Percentiles rank a stretch among this genome's conserved stretches.
Evolutionary conservation across 2,888 invertebrate species (phyloP).

Genomic region (Drosophila trichaetosa): DNA sequence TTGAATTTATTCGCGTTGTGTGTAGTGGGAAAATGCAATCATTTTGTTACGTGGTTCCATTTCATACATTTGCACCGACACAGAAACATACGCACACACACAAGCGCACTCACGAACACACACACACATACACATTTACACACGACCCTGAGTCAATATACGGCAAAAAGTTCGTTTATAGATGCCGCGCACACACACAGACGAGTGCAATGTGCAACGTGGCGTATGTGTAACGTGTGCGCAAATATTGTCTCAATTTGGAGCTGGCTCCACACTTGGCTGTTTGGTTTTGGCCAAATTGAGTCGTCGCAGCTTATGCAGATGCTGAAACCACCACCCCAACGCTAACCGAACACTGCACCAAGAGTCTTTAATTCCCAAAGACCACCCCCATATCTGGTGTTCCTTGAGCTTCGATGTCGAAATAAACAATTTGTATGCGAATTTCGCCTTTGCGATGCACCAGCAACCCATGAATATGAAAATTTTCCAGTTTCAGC

Average conservation of each 20-base stretch:
- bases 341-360: constrained; percentile 7
- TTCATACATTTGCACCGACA: constrained; percentile 29
- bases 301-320: constrained; percentile 57
- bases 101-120: neutral
- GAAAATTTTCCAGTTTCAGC: constrained; percentile 62
- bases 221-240: constrained; percentile 75
- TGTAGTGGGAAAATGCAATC: constrained; percentile 72
- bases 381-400: neutral
- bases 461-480: constrained; percentile 65
- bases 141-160: constrained; percentile 59
- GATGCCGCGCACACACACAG: constrained; percentile 29
- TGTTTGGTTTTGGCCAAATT: constrained; percentile 57
- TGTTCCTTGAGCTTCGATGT: constrained; percentile 51
- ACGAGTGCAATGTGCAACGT: constrained; percentile 52
- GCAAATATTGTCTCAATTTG: constrained; percentile 78
- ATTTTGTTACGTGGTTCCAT: constrained; percentile 75
- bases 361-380: neutral
- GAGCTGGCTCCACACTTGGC: constrained; percentile 62
- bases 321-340: constrained; percentile 34
- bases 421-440: constrained; percentile 78
- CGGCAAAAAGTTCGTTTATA: constrained; percentile 72
- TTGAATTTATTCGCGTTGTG: constrained; percentile 53
- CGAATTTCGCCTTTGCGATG: constrained; percentile 71
- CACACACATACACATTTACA: neutral
- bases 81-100: neutral